Evolutionary conservation across 2,113 vertebrate species (phyloP).

Genomic region (Caranx ignobilis): DNA sequence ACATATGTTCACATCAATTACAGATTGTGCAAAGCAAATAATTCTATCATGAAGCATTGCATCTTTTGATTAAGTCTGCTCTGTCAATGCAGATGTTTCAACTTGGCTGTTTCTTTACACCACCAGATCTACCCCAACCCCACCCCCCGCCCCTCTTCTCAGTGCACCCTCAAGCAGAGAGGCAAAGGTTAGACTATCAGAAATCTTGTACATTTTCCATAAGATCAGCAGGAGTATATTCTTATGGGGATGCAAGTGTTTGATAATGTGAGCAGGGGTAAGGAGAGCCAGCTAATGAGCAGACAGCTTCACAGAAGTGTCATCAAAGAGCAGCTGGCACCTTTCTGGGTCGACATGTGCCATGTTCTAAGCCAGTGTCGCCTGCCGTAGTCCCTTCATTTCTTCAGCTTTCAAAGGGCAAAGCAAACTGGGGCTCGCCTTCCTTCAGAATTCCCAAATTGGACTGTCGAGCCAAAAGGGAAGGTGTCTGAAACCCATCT

Average conservation of each 20-base stretch:
- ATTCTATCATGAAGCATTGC: conserved; percentile 61
- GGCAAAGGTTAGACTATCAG: conserved; percentile 70
- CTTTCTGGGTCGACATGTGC: conserved; percentile 78
- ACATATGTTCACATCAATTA: conserved; percentile 76
- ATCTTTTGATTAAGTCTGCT: conserved; percentile 64
- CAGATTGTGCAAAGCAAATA: conserved; percentile 66
- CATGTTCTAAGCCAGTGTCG: conserved; percentile 68
- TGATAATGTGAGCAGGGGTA: conserved; percentile 71
- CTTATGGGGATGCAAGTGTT: conserved; percentile 73
- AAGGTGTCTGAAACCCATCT: conserved; percentile 38
- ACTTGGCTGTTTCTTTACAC: conserved; percentile 10
- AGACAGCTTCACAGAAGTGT: conserved; percentile 76
- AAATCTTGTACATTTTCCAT: conserved; percentile 71
- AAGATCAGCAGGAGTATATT: conserved; percentile 71
- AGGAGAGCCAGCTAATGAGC: conserved; percentile 80
- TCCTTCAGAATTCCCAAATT: conserved; percentile 57
- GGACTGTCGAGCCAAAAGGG: conserved; percentile 32
- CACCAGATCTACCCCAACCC: neutral
- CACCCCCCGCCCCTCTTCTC: neutral
- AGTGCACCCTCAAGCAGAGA: conserved; percentile 30
- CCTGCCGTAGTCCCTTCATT: conserved; percentile 60
- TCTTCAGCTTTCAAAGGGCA: conserved; percentile 51
- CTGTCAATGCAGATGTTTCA: conserved; percentile 43
- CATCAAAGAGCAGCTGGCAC: conserved; percentile 79
- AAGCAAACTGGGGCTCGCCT: conserved; percentile 24